These are phyloP conservation scores for Drosophila saltans DNA, from an alignment of 1,140 invertebrate species.

Conservation along the genomic window DNA sequence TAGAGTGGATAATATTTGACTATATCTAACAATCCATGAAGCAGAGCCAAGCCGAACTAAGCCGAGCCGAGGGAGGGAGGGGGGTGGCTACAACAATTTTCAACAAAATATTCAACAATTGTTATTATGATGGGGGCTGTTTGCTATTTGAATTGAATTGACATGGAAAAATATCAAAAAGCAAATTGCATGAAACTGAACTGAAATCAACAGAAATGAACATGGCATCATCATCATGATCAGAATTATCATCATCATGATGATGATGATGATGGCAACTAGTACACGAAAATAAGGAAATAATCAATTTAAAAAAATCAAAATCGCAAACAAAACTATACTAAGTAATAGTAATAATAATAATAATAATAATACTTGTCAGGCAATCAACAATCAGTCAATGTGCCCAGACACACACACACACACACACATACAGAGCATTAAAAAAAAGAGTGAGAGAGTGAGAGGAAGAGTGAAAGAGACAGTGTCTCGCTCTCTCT, in stretches of 20 bases:
- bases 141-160: not conserved
- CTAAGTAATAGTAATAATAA: conserved; percentile 35
- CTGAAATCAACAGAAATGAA: conserved; percentile 53
- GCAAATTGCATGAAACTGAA: conserved; percentile 58
- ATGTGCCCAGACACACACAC: conserved; percentile 39
- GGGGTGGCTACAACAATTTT: no score
- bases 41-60: not conserved
- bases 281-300: conserved; percentile 79
- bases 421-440: conserved; percentile 8
- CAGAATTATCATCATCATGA: not conserved
- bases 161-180: conserved; percentile 26
- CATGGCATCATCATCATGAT: conserved; percentile 6
- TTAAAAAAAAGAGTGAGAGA: conserved; percentile 8
- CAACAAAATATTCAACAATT: no score
- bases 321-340: conserved; percentile 72
- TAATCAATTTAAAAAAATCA: conserved; percentile 82
- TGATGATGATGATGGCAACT: conserved; percentile 20
- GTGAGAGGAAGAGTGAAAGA: conserved; percentile 22
- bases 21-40: conserved; percentile 42
- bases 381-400: conserved; percentile 69
- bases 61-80: no score
- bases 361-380: conserved; percentile 12
- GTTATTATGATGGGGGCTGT: not conserved
- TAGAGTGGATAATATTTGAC: no score
- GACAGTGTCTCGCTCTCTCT: not conserved